Evolutionary conservation across 2,113 vertebrate genomes (phyloP), one percentile per base, ranked within the genome.

Genomic region (Gymnorhina tibicen): DNA sequence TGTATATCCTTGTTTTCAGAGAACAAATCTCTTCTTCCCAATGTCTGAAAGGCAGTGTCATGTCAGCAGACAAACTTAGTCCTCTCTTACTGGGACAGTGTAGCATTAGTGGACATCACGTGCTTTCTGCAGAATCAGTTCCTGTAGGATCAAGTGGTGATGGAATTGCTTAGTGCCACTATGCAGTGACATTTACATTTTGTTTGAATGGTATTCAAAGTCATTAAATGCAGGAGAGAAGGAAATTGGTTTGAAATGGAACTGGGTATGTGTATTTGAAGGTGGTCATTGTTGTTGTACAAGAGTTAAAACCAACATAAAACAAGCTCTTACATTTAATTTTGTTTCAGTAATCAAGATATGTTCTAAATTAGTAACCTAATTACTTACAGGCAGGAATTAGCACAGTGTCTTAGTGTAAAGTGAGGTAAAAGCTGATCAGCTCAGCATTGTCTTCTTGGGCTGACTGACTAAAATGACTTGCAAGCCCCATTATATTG

Each of bases 371-470:
- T 97, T 88, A 93, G 92, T 91, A 85, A 79, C 72, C 67, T 95
- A 85, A 89, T 94, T 96, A 96, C 91, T 85, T 91, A 85, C 32
- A 85, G 52, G 66, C 58, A 85, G 85, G 89, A 94, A 94, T 97
- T 97, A 95, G 59, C 55, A n/a, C 35, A 47, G 63, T 91, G 70
- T 87, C 91, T 94, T 93, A 90, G 73, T 75, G 73, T 91, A 91
- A 95, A 92, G 84, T 76, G 91, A 94, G 69, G 58, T 97, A 93
- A 93, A 94, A 97, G 87, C 90, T 84, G 93, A 97, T 97, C 86
- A 88, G 80, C 89, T 97, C 10, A 3, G 42, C 77, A 68, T 85
- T 94, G 85, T 88, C 68, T 18, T 94, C 69, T 70, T 73, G 75
- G 44, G 16, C 73, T 85, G 47, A 46, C 53, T 90, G 47, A 44